Percentiles rank a stretch among this genome's conserved stretches.
Evolutionary conservation across 2,113 vertebrate genomes (phyloP).

Genomic region (Tupaia tana): DNA sequence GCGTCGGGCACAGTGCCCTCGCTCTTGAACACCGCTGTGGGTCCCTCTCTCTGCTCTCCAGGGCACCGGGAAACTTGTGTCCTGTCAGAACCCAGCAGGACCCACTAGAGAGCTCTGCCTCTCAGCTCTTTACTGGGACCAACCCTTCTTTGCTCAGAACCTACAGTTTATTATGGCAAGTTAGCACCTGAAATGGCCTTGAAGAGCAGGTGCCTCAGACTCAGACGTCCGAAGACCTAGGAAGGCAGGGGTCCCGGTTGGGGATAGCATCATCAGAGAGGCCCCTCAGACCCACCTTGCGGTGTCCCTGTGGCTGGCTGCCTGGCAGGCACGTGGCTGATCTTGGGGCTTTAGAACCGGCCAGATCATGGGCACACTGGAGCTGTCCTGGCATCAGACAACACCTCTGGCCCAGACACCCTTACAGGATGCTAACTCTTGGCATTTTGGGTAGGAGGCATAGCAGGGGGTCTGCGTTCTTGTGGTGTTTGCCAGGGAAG

Average conservation of each 20-base stretch:
- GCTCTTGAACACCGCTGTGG: fast-evolving
- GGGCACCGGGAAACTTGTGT: neutral
- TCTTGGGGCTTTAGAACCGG: fast-evolving
- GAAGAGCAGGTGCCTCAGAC: neutral
- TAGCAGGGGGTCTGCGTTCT: fast-evolving
- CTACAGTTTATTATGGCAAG: fast-evolving
- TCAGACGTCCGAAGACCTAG: too few relatives aligned
- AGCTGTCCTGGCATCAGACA: fast-evolving
- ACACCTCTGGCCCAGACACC: fast-evolving
- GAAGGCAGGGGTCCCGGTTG: fast-evolving
- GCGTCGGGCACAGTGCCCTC: fast-evolving
- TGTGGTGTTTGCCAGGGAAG: fast-evolving
- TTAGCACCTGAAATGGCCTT: fast-evolving
- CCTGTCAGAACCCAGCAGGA: fast-evolving
- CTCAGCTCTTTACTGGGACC: fast-evolving
- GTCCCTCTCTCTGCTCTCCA: neutral
- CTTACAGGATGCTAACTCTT: fast-evolving
- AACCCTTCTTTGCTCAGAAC: fast-evolving
- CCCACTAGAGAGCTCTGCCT: fast-evolving
- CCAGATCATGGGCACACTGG: fast-evolving
- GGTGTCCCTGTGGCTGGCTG: fast-evolving
- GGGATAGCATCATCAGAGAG: too few relatives aligned
- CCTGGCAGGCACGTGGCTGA: fast-evolving
- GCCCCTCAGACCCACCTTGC: fast-evolving
- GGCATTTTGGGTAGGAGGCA: neutral